Percentiles rank a stretch among this genome's conserved stretches.
Evolutionary conservation across 2,113 vertebrate species (phyloP).

Genomic region (Dunckerocampus dactyliophorus): DNA sequence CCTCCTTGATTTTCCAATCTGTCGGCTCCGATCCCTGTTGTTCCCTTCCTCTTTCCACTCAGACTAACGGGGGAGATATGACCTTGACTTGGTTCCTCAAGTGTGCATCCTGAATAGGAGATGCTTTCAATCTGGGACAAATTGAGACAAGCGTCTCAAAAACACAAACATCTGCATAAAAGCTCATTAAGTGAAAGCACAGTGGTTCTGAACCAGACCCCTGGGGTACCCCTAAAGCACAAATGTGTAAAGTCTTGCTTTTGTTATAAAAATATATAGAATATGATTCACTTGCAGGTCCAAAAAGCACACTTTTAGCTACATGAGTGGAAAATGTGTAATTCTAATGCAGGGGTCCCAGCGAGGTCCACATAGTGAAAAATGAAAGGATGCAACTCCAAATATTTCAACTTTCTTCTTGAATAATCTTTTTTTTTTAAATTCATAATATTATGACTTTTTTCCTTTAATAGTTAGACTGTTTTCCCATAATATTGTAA

Average conservation of each 20-base stretch:
- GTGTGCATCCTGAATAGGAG: background rate
- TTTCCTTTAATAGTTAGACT: too few relatives aligned
- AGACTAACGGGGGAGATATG: background rate
- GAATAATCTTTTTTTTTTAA: too few relatives aligned
- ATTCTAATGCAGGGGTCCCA: too few relatives aligned
- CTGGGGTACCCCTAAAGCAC: background rate
- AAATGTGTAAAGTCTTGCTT: background rate
- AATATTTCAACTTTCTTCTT: too few relatives aligned
- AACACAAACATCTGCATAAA: background rate
- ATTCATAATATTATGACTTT: too few relatives aligned
- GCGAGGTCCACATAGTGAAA: too few relatives aligned
- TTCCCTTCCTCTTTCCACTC: background rate
- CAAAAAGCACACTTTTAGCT: background rate
- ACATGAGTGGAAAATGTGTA: background rate
- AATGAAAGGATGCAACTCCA: too few relatives aligned
- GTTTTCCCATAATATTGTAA: too few relatives aligned
- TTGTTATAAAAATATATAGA: background rate
- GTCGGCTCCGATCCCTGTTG: conserved; percentile 1
- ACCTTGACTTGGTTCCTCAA: conserved; percentile 7
- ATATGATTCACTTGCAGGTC: background rate
- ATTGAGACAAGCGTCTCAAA: background rate
- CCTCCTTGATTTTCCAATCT: background rate
- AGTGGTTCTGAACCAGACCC: background rate
- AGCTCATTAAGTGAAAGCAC: background rate
- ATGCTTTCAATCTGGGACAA: conserved; percentile 1